phyloP scores from a whole-genome alignment of 2,113 vertebrate species.

The Gallinago media region DNA sequence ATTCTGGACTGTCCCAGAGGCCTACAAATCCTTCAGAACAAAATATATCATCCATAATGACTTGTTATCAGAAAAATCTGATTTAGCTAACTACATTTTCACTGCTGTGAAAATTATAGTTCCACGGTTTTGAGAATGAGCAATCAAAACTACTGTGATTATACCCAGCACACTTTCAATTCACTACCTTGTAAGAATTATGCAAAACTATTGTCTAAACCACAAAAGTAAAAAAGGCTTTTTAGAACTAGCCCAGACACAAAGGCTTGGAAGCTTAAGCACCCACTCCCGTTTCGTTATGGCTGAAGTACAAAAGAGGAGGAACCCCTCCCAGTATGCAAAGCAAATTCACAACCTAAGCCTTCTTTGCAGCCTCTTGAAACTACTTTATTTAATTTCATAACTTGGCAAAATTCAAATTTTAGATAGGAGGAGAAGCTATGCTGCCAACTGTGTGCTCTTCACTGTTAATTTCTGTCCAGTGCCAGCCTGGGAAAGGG shows the following conservation, averaged over 20 bases:
- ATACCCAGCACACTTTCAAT: background rate
- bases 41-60: background rate
- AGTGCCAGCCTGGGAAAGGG: background rate
- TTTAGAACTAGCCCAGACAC: background rate
- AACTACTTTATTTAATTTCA: background rate
- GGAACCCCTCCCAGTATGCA: background rate
- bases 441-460: background rate
- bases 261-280: background rate
- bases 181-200: background rate
- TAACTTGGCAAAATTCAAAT: background rate
- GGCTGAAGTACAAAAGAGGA: background rate
- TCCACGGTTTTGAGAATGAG: background rate
- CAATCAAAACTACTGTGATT: background rate
- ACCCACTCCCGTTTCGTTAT: background rate
- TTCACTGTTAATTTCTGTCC: background rate
- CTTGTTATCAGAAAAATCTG: background rate
- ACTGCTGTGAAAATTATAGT: background rate
- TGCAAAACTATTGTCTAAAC: background rate
- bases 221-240: background rate
- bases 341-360: background rate
- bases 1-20: background rate
- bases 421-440: background rate
- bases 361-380: background rate
- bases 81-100: background rate
- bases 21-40: background rate